phyloP scores from a whole-genome alignment of 2,888 invertebrate species.

The Stramonita haemastoma region DNA sequence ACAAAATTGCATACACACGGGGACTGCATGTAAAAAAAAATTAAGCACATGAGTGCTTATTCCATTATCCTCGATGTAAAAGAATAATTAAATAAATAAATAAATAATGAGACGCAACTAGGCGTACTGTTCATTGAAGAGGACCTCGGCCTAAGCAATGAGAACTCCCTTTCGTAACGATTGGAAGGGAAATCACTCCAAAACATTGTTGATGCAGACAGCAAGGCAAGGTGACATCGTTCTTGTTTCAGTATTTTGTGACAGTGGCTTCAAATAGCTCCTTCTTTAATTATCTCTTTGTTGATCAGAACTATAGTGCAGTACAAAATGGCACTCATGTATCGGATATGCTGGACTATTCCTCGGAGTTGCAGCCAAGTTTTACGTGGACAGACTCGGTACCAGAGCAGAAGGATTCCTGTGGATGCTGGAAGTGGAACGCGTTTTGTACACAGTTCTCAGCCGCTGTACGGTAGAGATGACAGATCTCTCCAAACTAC shows the following conservation, averaged over 20 bases:
- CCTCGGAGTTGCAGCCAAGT: not conserved
- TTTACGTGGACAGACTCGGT: not conserved
- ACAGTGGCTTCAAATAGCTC: no score
- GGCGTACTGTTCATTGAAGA: not conserved
- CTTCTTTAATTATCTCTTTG: not conserved
- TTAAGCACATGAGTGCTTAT: no score
- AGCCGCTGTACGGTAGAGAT: slow-evolving; percentile 8
- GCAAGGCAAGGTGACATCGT: not conserved
- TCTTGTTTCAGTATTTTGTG: not conserved
- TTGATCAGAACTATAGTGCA: not conserved
- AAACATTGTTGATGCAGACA: not conserved
- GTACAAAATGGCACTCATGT: not conserved
- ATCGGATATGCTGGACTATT: not conserved
- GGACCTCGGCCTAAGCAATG: not conserved
- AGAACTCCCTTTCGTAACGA: not conserved
- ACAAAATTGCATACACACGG: no score
- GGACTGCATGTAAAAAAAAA: no score
- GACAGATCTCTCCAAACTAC: slow-evolving; percentile 19
- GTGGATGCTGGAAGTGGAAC: not conserved
- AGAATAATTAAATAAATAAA: not conserved
- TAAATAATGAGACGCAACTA: not conserved
- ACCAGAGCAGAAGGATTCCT: not conserved
- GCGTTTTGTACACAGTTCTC: slow-evolving; percentile 7
- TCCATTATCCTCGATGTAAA: no score
- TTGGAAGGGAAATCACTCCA: not conserved